Evolutionary conservation across 2,888 invertebrate species (phyloP), one percentile per base, ranked within the genome.

Genomic region (Parelbella ahira): DNA sequence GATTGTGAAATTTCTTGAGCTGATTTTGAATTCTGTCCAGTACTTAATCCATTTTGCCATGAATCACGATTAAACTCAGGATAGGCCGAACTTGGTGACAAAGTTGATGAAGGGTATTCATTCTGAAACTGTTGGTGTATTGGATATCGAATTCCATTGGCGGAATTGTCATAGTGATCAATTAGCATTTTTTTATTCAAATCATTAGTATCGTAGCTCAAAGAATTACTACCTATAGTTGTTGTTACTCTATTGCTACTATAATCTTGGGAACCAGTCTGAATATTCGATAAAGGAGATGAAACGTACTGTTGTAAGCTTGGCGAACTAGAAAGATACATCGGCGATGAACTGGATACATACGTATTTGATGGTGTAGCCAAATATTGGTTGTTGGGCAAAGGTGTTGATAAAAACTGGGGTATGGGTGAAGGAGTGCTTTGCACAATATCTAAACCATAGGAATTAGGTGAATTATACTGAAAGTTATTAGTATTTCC

Each of bases 91-190:
- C 68, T 63, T 1, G 83, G 76, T 2, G 60, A 52, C 5, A 63
- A 50, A 8, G 84, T 78, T 4, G 86, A 75, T 24, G 77, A 68
- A 1, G 69, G 60, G 29, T 68, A 77, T 24, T 83, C 81, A 43
- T 67, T 77, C 49, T 71, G 73, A 53, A 74, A 78, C 48, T 79
- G 82, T 37, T 68, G 68, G 37, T 72, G 78, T 6, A 56, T 50
- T 0, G 79, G 78, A 56, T 76, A 83, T 48, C 80, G 70, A 0
- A 84, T 60, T 3, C 83, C 83, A 50, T 75, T 80, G 2, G 67
- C 76, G 7, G 83, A 74, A 48, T 84, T 87, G 49, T 87, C 81
- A 44, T 80, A 87, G 56, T 84, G 83, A 50, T 86, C 82, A 36
- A 82, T 77, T 51, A 77, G 75, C 49, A 83, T 67, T 46, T 76